Evolutionary conservation across 23 tunicate species (phyloP).

Genomic region (Halocynthia roretzi): DNA sequence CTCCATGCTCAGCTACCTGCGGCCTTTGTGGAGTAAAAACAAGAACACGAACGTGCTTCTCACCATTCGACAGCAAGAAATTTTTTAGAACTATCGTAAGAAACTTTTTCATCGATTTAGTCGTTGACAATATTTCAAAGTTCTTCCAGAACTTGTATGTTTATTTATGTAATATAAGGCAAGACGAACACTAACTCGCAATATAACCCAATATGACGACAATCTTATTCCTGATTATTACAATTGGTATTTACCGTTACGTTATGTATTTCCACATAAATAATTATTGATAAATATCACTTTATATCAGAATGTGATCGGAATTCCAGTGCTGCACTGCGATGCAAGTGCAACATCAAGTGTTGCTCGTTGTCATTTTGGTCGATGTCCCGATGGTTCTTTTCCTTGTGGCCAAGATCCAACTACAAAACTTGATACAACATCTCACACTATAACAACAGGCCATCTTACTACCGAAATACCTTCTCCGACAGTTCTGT

Average conservation of each 20-base stretch:
- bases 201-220: no score
- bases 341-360: neutral
- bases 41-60: conserved; percentile 1
- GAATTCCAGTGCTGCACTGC: neutral
- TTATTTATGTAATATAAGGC: no score
- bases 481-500: no score
- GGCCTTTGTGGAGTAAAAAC: conserved; percentile 12
- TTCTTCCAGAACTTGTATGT: no score
- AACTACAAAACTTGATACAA: neutral
- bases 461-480: no score
- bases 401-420: neutral
- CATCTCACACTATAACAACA: no score
- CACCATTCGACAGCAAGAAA: neutral
- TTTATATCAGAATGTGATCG: neutral
- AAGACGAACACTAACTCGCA: no score
- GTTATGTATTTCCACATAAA: no score
- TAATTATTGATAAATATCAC: no score
- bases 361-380: neutral
- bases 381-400: conserved; percentile 5
- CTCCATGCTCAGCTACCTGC: conserved; percentile 31
- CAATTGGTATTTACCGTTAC: no score
- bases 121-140: no score
- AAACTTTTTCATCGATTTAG: neutral
- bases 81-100: neutral
- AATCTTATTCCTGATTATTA: no score